A percentile compares a stretch with the other conserved stretches of the same genome.
phyloP scores from a whole-genome alignment of 2,888 invertebrate genomes.

The Tholera decimalis region DNA sequence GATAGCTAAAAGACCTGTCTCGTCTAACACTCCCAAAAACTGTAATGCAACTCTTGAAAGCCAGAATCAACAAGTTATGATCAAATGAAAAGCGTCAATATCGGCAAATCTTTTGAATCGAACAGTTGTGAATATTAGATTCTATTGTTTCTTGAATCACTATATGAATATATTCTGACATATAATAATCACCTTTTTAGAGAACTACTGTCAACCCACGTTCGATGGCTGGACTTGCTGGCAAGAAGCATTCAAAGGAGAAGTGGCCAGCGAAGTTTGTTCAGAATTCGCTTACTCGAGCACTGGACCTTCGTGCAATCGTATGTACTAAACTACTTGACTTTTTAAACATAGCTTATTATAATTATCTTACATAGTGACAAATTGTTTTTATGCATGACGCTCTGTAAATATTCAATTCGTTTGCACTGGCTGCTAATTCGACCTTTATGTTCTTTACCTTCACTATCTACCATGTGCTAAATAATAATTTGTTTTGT shows the following conservation, averaged over 20 bases:
- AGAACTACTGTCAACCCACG: slow-evolving; percentile 86
- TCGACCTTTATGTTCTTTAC: slow-evolving; percentile 7
- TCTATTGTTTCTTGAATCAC: neutral
- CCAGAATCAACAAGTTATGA: too few species aligned
- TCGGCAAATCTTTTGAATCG: neutral
- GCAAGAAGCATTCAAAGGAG: slow-evolving; percentile 81
- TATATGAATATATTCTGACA: neutral
- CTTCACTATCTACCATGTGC: slow-evolving; percentile 6
- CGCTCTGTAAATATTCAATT: neutral
- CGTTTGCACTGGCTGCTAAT: neutral
- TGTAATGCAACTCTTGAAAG: too few species aligned
- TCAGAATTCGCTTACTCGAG: slow-evolving; percentile 92
- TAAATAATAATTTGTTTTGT: slow-evolving; percentile 4
- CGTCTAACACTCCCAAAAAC: too few species aligned
- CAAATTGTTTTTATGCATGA: neutral
- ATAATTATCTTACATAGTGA: neutral
- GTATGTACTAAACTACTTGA: slow-evolving; percentile 81
- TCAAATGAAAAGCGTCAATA: neutral
- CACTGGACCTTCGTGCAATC: slow-evolving; percentile 89
- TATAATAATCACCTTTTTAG: slow-evolving; percentile 33
- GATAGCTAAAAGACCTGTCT: neutral
- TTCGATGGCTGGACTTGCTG: slow-evolving; percentile 94
- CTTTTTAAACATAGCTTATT: neutral
- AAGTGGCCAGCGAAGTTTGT: slow-evolving; percentile 86
- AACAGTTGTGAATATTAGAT: neutral